Base-by-base conservation (phyloP, 2,888 invertebrate species). In the Dendrolimus houi region DNA sequence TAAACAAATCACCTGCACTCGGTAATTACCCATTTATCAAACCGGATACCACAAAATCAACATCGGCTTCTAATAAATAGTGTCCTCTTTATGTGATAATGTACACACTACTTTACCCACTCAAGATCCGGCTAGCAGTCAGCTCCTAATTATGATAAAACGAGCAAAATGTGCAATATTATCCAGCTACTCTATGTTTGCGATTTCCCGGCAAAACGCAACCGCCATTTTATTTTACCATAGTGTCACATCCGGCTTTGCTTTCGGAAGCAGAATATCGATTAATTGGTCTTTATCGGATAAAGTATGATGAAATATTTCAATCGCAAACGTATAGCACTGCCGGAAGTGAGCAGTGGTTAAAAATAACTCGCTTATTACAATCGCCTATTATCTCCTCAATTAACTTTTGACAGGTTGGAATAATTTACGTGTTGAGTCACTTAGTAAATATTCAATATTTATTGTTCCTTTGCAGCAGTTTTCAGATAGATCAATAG, bases 61-160 rank as follows among this genome's bases (percentile, higher is more conserved):
- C 7, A 47, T 47, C 47, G 2, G 9, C 47, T 47, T 12, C 9
- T 47, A 47, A 47, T 47, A 47, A 47, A 47, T 47, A 47, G 12
- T 47, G 47, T 47, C 47, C 47, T 47, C 47, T 12, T 10, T 47
- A 47, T 47, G 47, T 9, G 54, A 53, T 54, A 54, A 58, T 70
- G 64, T 64, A 64, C 56, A 58, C 68, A 64, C 61, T 60, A 61
- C 69, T 63, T 69, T 66, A 67, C 58, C 60, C 57, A 60, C 60
- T 55, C 59, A 53, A 75, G 77, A 78, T 81, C 81, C 79, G 80
- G 77, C 76, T 80, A 70, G 74, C 71, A 69, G 63, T 69, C 64
- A 69, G 67, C 67, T 69, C 60, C 63, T 71, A 72, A 71, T 69
- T 68, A 72, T 64, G 60, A 60, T 65, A 69, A 75, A 72, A 72